Percentiles rank a stretch among this genome's conserved stretches.
phyloP scores from a whole-genome alignment of 2,888 invertebrate genomes.

The Cerastis leucographa region DNA sequence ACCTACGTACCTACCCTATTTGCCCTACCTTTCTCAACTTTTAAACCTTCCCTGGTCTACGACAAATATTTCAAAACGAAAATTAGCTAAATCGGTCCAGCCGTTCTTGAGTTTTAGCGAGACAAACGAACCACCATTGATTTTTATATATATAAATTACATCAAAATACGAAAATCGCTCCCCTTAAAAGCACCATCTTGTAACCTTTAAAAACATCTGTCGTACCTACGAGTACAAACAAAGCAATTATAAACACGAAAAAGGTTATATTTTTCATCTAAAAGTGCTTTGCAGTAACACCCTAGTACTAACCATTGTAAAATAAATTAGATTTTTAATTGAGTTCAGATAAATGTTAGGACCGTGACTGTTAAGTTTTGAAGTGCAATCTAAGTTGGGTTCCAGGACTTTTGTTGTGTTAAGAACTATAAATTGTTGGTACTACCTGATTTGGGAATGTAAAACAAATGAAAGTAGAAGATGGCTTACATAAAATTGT shows the following conservation, averaged over 20 bases:
- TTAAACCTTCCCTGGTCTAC: no score
- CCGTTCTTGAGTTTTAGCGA: no score
- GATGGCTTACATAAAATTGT: background rate
- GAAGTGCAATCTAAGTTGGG: constrained; percentile 37
- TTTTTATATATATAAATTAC: no score
- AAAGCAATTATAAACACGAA: constrained; percentile 47
- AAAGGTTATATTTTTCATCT: constrained; percentile 27
- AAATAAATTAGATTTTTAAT: constrained; percentile 52
- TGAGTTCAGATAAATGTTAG: constrained; percentile 40
- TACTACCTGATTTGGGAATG: constrained; percentile 9
- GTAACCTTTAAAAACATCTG: constrained; percentile 8
- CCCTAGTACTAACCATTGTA: constrained; percentile 27
- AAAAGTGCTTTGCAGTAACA: constrained; percentile 4
- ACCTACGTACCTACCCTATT: no score
- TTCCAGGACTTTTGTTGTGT: constrained; percentile 4
- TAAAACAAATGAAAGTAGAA: background rate
- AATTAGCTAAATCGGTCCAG: no score
- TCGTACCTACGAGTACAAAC: constrained; percentile 5
- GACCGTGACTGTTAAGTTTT: constrained; percentile 37
- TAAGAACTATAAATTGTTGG: background rate
- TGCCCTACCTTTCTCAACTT: no score
- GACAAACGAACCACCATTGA: no score
- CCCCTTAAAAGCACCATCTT: background rate
- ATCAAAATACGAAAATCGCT: background rate
- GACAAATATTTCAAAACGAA: no score